Evolutionary conservation across 1,140 invertebrate species (phyloP).

Genomic region (Rhagoletis pomonella): DNA sequence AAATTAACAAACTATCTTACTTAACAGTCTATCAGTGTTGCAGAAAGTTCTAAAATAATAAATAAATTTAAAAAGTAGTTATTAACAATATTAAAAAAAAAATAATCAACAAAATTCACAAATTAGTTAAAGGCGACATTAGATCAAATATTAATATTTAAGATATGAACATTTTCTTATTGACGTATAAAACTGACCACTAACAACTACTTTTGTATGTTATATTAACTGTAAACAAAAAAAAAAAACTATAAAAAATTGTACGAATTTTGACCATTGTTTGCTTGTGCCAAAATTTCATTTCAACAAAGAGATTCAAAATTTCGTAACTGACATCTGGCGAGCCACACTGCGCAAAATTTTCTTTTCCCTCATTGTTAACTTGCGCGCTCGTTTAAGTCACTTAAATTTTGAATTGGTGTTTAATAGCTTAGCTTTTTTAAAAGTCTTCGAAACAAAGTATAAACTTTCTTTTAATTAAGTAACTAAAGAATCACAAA

Average conservation of each 20-base stretch:
- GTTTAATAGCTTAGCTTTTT: neutral
- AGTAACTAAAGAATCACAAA: neutral
- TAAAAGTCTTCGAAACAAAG: neutral
- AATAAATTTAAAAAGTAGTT: neutral
- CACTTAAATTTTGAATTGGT: neutral
- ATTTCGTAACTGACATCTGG: neutral
- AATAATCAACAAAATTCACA: conserved; percentile 35
- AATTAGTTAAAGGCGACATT: conserved; percentile 24
- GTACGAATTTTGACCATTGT: neutral
- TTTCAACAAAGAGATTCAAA: neutral
- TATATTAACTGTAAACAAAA: neutral
- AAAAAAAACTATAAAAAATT: neutral
- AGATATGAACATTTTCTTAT: neutral
- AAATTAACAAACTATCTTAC: neutral
- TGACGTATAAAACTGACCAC: conserved; percentile 1
- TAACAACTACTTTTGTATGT: conserved; percentile 2
- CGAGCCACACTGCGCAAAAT: neutral
- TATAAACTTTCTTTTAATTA: neutral
- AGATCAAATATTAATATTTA: conserved; percentile 51
- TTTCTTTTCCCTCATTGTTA: neutral
- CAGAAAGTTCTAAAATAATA: neutral
- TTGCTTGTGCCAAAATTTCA: neutral
- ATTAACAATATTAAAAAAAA: neutral
- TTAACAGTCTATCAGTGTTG: neutral
- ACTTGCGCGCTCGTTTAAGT: neutral